Base-by-base conservation (phyloP, 1,140 invertebrate genomes). In the Magallana gigas region DNA sequence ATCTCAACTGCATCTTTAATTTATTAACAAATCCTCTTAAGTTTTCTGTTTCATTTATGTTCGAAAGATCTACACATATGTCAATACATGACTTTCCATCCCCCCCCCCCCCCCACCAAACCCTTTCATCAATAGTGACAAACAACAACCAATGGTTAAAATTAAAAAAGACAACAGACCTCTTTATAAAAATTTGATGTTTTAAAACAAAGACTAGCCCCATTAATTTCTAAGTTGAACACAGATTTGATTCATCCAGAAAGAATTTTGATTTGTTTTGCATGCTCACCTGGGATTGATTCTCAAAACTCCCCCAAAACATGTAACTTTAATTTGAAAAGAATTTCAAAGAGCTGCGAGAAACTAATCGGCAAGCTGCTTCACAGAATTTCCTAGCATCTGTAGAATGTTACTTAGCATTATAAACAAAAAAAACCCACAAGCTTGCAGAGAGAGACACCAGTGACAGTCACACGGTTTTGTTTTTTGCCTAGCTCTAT, bases 391-490 rank as follows among this genome's bases (percentile, higher is more conserved):
- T 71, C 64, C 64, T 71, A 71, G 64, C 64, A 11, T 71, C 64
- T 71, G 64, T 71, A 71, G 29, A 71, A 71, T 71, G 64, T 71
- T 23, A 36, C 64, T 71, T 71, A 71, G 64, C 64, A 29, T 71
- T 23, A 71, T 71, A 48, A 48, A 48, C 36, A 48, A 48, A 48
- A 48, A 48, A 23, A 71, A 71, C 23, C 1, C 3, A 23, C 3
- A 71, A 18, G 64, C 64, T 71, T 12, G 64, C 64, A 29, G 18
- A 71, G 23, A 71, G 64, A 71, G 11, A 23, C 18, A 18, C 8
- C 16, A 71, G 11, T 23, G 18, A 71, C 18, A 71, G 18, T 48
- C 36, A 48, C 36, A 48, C 2, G 36, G 36, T 48, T 48, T 48
- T 48, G 5, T 48, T 71, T 18, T 71, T 71, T 71, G 64, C 64